Base-by-base conservation (phyloP, 2,888 invertebrate species). In the Lasius fuliginosus region DNA sequence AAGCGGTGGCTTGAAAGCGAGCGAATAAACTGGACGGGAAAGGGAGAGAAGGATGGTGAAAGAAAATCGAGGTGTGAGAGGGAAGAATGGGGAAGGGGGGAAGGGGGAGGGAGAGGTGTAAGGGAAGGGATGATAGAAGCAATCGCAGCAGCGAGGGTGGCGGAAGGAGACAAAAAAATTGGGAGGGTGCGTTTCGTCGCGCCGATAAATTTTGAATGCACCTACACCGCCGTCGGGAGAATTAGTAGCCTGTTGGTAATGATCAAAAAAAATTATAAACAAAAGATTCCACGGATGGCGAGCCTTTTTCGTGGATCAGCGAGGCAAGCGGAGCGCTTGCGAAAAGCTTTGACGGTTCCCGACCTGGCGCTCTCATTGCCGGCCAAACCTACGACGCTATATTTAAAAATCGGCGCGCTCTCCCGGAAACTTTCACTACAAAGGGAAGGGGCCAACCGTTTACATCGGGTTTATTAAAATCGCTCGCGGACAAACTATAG, bases 201-300 rank as follows among this genome's bases (percentile, higher is more conserved):
- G 90, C 88, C 89, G 89, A 93, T 93, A 93, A 94, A 94, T 94
- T 94, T 94, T 92, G 93, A 94, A 94, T 94, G 94, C 94, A 93
- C 92, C 92, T 92, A 91, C 49, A 53, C 91, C 90, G 89, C 91
- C 92, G 91, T 90, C 90, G 88, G 85, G 83, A 82, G 89, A 92
- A 92, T 93, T 93, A 93, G 92, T 92, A 92, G 93, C 91, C 92
- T 93, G 92, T 94, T 89, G 90, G 93, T 94, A 94, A 94, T 94
- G 94, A 95, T 95, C 92, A 94, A 94, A 94, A 94, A 94, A 95
- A 93, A 91, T 94, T 94, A 94, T 94, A 94, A 94, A 94, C 95
- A 95, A 94, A 94, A 94, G 95, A 95, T 94, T 94, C 94, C 94
- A 94, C 94, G 94, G 94, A 94, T 94, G 94, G 94, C 91, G 92